A percentile compares a stretch with the other conserved stretches of the same genome.
These are phyloP conservation scores for Parnassius apollo DNA, from an alignment of 2,888 invertebrate genomes.

Conservation along the genomic window DNA sequence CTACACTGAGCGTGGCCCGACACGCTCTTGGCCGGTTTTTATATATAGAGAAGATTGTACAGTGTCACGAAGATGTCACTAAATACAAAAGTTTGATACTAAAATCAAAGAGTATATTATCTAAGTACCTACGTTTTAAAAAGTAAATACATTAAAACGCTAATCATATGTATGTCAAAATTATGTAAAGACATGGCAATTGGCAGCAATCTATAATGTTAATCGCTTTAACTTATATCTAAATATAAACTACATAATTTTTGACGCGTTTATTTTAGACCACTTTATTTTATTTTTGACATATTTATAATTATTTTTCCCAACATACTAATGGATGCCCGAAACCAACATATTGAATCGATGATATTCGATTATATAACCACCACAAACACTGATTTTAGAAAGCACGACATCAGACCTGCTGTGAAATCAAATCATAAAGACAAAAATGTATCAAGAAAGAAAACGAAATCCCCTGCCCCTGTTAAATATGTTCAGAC, in stretches of 20 bases:
- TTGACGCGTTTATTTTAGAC: constrained; percentile 8
- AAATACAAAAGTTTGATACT: too few species aligned
- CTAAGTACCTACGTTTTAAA: too few species aligned
- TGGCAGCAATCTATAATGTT: too few species aligned
- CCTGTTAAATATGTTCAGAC: constrained; percentile 43
- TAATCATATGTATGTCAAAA: too few species aligned
- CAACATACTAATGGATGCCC: constrained; percentile 1
- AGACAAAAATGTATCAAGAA: constrained; percentile 29
- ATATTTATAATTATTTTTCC: neutral
- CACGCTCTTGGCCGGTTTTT: too few species aligned
- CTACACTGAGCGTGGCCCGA: too few species aligned
- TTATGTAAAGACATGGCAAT: too few species aligned
- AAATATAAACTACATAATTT: neutral
- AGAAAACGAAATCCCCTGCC: constrained; percentile 28
- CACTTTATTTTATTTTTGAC: neutral
- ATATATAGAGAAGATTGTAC: too few species aligned
- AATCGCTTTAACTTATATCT: too few species aligned
- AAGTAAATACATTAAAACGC: too few species aligned
- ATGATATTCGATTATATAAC: constrained; percentile 45
- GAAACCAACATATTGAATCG: constrained; percentile 24
- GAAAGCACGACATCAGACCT: constrained; percentile 29
- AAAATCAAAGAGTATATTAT: too few species aligned
- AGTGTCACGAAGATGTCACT: too few species aligned
- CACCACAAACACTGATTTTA: constrained; percentile 36
- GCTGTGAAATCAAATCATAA: constrained; percentile 34